Conservation (phyloP, 2,113 vertebrate species). For the Machaerirhynchus nigripectus region DNA sequence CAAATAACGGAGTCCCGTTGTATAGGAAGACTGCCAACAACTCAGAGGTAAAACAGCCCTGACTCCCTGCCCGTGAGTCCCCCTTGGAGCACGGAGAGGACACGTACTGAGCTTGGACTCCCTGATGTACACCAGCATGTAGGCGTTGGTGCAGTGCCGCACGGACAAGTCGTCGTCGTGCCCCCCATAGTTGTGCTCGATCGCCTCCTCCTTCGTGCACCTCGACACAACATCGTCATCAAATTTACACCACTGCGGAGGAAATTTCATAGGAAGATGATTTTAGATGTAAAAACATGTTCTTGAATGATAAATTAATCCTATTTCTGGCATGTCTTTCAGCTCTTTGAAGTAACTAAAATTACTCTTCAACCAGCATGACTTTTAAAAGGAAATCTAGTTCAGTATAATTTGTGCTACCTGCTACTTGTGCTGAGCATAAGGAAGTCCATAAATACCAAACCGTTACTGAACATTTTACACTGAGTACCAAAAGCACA, state of each 20-base stretch:
- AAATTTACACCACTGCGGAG: conserved; percentile 94
- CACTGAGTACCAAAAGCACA: not conserved
- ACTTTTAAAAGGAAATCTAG: not conserved
- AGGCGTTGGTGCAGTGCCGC: conserved; percentile 96
- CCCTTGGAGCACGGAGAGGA: not conserved
- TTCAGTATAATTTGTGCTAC: not conserved
- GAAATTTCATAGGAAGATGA: not conserved
- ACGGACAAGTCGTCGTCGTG: conserved; percentile 97
- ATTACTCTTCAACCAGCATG: not conserved
- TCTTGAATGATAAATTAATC: not conserved
- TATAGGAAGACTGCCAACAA: not conserved
- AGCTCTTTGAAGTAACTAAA: not conserved
- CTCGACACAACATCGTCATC: conserved; percentile 96
- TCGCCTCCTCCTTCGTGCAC: conserved; percentile 98
- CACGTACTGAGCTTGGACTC: conserved; percentile 95
- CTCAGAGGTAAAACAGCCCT: not conserved
- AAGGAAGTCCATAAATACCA: not conserved
- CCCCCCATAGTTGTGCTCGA: conserved; percentile 97
- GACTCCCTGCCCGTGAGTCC: fast-evolving
- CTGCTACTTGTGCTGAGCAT: not conserved
- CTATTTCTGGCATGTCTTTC: not conserved
- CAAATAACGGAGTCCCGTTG: fast-evolving
- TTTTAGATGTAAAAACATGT: not conserved
- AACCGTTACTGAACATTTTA: not conserved
- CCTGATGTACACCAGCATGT: conserved; percentile 98